phyloP scores from a whole-genome alignment of 1,140 invertebrate genomes.

The Octopus sinensis region DNA sequence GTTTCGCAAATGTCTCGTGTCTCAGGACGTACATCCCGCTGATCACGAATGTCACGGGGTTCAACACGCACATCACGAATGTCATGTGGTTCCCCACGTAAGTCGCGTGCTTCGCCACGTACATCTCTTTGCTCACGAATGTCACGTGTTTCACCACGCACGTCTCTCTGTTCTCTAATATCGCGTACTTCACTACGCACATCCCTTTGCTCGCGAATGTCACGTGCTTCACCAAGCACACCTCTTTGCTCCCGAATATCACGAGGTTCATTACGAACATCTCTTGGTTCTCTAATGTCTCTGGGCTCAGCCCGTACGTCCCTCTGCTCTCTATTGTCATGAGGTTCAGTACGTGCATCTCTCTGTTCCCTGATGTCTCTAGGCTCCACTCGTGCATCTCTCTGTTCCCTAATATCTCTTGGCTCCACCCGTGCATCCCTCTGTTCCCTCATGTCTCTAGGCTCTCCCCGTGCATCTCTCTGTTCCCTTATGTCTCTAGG shows the following conservation, averaged over 20 bases:
- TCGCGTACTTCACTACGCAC: not conserved
- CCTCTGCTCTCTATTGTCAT: not conserved
- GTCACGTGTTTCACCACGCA: not conserved
- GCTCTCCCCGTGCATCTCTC: not conserved
- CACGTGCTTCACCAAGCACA: not conserved
- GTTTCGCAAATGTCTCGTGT: not conserved
- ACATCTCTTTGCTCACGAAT: not conserved
- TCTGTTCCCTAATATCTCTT: not conserved
- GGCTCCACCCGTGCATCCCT: not conserved
- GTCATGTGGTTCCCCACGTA: not conserved
- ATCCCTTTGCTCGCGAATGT: not conserved
- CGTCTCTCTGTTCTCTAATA: not conserved
- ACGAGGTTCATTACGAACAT: not conserved
- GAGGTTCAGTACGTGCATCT: not conserved
- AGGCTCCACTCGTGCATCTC: not conserved
- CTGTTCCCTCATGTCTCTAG: not conserved
- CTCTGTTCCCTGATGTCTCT: not conserved
- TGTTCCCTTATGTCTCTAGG: not conserved
- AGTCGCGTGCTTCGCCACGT: not conserved
- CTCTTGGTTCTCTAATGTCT: not conserved
- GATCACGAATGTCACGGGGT: not conserved
- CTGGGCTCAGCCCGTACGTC: not conserved
- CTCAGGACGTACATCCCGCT: not conserved
- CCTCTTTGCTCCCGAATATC: slow-evolving; percentile 1
- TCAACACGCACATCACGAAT: slow-evolving; percentile 1